Evolutionary conservation across 2,113 vertebrate species (phyloP).

Genomic region (Phrynosoma blainvillii): DNA sequence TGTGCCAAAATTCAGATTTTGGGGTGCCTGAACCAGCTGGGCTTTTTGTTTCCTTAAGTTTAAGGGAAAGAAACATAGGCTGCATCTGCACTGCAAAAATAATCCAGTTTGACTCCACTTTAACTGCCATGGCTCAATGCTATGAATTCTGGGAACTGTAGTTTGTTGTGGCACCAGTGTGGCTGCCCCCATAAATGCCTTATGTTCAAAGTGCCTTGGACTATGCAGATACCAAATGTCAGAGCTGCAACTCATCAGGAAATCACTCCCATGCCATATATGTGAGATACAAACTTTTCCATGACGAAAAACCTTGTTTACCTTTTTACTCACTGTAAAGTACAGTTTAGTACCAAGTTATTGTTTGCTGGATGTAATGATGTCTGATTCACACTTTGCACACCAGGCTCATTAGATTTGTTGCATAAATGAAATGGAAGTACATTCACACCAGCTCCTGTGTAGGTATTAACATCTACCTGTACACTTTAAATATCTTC

Average conservation of each 20-base stretch:
- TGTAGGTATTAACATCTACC: not conserved
- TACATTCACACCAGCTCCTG: not conserved
- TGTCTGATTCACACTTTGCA: not conserved
- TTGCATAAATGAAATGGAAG: not conserved
- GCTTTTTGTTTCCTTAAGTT: not conserved
- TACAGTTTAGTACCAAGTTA: not conserved
- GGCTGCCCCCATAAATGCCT: not conserved
- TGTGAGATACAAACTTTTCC: not conserved
- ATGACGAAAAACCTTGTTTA: not conserved
- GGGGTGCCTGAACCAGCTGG: not conserved
- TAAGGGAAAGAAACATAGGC: not conserved
- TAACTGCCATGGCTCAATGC: no score
- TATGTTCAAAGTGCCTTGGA: slow-evolving; percentile 19
- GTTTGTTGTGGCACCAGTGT: no score
- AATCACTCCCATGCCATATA: not conserved
- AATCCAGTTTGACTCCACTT: no score
- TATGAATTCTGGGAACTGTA: no score
- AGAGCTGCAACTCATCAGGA: not conserved
- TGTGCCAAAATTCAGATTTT: slow-evolving; percentile 21
- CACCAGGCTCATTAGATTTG: not conserved
- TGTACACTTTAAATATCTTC: not conserved
- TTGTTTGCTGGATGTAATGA: not conserved
- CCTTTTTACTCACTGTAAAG: not conserved
- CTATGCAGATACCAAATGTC: not conserved
- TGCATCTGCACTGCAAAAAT: no score